These are phyloP conservation scores for Takifugu rubripes DNA, from an alignment of 2,797 vertebrate species.

Conservation along the genomic window DNA sequence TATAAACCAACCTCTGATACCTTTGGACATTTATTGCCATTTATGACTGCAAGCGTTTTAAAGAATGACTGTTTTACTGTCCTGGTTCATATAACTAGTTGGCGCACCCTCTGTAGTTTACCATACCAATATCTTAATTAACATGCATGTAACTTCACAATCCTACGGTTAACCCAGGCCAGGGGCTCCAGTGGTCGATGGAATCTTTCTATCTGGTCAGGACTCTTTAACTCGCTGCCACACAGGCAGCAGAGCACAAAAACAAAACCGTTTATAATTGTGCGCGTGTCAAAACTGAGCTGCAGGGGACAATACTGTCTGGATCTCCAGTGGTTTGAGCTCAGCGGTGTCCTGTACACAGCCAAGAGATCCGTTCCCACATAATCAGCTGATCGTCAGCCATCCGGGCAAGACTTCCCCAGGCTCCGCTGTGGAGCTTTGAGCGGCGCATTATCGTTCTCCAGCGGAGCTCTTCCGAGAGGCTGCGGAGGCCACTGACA, in stretches of 20 bases:
- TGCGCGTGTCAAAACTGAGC: slow-evolving; percentile 47
- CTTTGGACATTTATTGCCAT: too few species aligned
- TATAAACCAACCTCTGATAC: too few species aligned
- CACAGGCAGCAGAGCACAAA: slow-evolving; percentile 19
- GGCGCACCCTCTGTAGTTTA: too few species aligned
- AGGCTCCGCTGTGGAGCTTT: slow-evolving; percentile 42
- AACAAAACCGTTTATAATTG: slow-evolving; percentile 36
- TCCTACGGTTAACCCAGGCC: too few species aligned
- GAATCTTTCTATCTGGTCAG: slow-evolving; percentile 3
- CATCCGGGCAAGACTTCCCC: slow-evolving; percentile 51
- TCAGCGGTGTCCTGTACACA: slow-evolving; percentile 30
- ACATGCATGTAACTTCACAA: too few species aligned
- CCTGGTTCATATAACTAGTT: too few species aligned
- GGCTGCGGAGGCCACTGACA: slow-evolving; percentile 18
- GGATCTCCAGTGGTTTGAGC: slow-evolving; percentile 24
- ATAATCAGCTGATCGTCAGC: slow-evolving; percentile 53
- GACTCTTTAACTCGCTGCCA: slow-evolving; percentile 14
- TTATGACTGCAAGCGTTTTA: too few species aligned
- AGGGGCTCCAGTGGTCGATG: too few species aligned
- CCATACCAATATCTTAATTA: too few species aligned
- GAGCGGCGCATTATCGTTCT: slow-evolving; percentile 37
- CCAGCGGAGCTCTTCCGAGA: slow-evolving; percentile 26
- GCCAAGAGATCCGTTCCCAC: slow-evolving; percentile 50
- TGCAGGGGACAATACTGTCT: slow-evolving; percentile 38
- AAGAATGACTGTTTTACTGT: too few species aligned